Evolutionary conservation across 2,113 vertebrate genomes (phyloP), one percentile per base, ranked within the genome.

Genomic region (Nesogale talazaci): DNA sequence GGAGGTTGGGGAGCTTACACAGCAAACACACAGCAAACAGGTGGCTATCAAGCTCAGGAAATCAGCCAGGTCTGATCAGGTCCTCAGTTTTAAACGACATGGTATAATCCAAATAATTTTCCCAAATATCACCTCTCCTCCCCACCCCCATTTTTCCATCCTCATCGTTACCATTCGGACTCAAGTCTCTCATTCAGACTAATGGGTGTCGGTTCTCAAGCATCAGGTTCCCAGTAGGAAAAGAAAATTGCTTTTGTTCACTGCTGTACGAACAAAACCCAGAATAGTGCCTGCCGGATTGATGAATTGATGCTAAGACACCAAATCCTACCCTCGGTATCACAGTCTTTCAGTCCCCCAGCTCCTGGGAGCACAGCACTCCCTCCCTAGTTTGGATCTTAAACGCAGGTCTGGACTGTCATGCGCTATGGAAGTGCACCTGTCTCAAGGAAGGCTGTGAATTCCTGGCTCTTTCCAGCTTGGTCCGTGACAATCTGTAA

Each of bases 251-350:
- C n/a, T 92, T 91, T 89, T 83, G 16, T 42, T 79, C 42, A 91
- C 56, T 70, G 36, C 20, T 36, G 15, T 27, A 12, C 75, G 22
- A 57, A 76, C 36, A 81, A 63, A 95, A 12, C 70, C 52, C 61
- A 74, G 86, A 92, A 74, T 8, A 65, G 57, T 74, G 56, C 31
- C 22, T 83, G 46, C 56, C 52, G 31, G 81, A 61, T 22, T 75
- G 29, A 84, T 61, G 42, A 88, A 86, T 61, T 83, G 75, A 81
- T 19, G 52, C 19, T 19, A 65, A 40, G 57, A 92, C 31, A 90
- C 91, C 70, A 83, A 52, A 85, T 91, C 91, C 79, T 65, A 93
- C 70, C 4, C 63, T 56, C 6, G 79, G 56, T 52, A 36, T 70
- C 85, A 23, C 36, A 16, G 29, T 27, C 86, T 88, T 81, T 52